Evolutionary conservation across 2,113 vertebrate genomes (phyloP).

Genomic region (Oncorhynchus tshawytscha): DNA sequence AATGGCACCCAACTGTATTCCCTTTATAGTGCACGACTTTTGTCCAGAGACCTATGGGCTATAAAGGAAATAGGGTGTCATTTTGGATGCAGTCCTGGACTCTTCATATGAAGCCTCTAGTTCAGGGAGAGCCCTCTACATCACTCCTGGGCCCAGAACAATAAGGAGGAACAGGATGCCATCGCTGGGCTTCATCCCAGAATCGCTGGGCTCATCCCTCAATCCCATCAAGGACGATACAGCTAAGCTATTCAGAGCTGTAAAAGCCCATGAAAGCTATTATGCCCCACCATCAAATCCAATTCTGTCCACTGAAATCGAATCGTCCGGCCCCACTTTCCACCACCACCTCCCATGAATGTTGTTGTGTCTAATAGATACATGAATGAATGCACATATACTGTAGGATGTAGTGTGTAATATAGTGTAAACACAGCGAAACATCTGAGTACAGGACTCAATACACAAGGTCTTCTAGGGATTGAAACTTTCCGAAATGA

Average conservation of each 20-base stretch:
- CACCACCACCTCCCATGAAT: slow-evolving; percentile 52
- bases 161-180: slow-evolving; percentile 44
- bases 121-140: slow-evolving; percentile 4
- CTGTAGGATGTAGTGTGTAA: not conserved
- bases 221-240: slow-evolving; percentile 52
- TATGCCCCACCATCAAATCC: slow-evolving; percentile 62
- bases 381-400: slow-evolving; percentile 53
- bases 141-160: slow-evolving; percentile 29
- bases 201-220: slow-evolving; percentile 45
- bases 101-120: slow-evolving; percentile 10
- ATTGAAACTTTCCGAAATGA: not conserved
- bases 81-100: not conserved
- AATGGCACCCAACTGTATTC: too few species aligned
- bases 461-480: not conserved
- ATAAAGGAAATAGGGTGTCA: not conserved
- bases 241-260: slow-evolving; percentile 52
- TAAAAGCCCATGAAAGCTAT: slow-evolving; percentile 62
- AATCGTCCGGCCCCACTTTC: slow-evolving; percentile 45
- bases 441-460: slow-evolving; percentile 23
- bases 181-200: slow-evolving; percentile 48
- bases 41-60: not conserved
- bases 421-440: slow-evolving; percentile 18
- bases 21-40: not conserved
- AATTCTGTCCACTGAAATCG: slow-evolving; percentile 59
- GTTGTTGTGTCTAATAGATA: slow-evolving; percentile 62